Evolutionary conservation across 2,113 vertebrate genomes (phyloP).

Genomic region (Meles meles): DNA sequence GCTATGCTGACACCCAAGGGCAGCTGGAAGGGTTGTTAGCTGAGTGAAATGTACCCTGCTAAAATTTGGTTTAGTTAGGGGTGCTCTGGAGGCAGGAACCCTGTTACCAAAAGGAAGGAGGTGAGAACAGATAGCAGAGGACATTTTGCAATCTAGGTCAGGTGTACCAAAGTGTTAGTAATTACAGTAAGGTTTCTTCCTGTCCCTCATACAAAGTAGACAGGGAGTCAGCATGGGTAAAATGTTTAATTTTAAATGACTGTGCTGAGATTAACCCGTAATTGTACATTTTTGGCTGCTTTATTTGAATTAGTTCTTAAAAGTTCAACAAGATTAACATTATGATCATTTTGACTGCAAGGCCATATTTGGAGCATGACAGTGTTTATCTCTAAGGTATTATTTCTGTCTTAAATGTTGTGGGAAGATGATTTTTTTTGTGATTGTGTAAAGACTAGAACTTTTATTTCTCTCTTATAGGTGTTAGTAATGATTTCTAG

Average conservation of each 20-base stretch:
- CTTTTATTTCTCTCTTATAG: background rate
- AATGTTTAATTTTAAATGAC: background rate
- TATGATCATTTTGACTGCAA: background rate
- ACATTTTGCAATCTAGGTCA: background rate
- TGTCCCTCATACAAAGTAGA: background rate
- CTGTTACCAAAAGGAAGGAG: background rate
- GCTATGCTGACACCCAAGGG: background rate
- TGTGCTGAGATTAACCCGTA: background rate
- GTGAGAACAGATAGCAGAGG: background rate
- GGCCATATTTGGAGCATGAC: background rate
- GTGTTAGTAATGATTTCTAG: background rate
- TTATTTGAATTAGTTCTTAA: constrained; percentile 32
- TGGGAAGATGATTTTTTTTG: background rate
- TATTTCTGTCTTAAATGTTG: background rate
- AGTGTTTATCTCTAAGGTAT: background rate
- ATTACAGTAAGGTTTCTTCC: background rate
- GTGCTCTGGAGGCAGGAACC: background rate
- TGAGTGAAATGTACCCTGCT: background rate
- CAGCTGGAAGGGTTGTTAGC: background rate
- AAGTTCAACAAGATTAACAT: background rate
- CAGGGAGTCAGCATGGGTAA: background rate
- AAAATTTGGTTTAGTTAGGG: background rate
- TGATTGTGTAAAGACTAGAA: background rate
- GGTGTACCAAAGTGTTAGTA: background rate
- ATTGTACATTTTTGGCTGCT: background rate